phyloP scores from a whole-genome alignment of 2,797 vertebrate species.

The Cynodonichthys magdalenae region DNA sequence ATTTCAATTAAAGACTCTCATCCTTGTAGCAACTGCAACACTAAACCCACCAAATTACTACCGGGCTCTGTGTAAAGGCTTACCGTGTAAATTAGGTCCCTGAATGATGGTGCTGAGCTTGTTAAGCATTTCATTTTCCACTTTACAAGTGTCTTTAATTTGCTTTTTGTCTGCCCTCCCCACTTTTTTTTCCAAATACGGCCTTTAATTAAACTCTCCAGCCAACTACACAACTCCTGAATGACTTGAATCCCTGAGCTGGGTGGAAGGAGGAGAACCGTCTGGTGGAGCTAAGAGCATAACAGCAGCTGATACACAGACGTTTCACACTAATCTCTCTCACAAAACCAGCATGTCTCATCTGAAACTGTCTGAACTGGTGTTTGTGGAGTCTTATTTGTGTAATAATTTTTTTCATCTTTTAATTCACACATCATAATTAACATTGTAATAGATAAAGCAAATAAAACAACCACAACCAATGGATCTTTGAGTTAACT shows the following conservation, averaged over 20 bases:
- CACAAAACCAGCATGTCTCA: slow-evolving; percentile 52
- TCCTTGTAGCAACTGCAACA: slow-evolving; percentile 38
- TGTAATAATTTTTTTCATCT: not conserved
- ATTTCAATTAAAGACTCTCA: slow-evolving; percentile 56
- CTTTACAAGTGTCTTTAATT: slow-evolving; percentile 79
- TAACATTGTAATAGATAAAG: not conserved
- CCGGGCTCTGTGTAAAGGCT: slow-evolving; percentile 46
- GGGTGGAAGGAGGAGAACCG: slow-evolving; percentile 58
- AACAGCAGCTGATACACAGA: slow-evolving; percentile 73
- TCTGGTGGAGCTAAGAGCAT: slow-evolving; percentile 66
- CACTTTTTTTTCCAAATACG: slow-evolving; percentile 37
- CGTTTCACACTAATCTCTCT: slow-evolving; percentile 42
- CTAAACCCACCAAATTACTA: slow-evolving; percentile 48
- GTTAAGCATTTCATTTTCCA: slow-evolving; percentile 78
- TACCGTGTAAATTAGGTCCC: slow-evolving; percentile 54
- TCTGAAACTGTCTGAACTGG: slow-evolving; percentile 23
- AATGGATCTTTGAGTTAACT: not conserved
- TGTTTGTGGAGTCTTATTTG: slow-evolving; percentile 3
- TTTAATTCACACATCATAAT: not conserved
- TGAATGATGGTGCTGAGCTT: slow-evolving; percentile 61
- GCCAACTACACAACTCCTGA: slow-evolving; percentile 77
- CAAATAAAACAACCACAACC: not conserved
- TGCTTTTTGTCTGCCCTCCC: slow-evolving; percentile 69
- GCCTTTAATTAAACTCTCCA: slow-evolving; percentile 79
- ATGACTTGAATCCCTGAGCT: slow-evolving; percentile 59